phyloP scores from a whole-genome alignment of 2,113 vertebrate species.

The Neolamprologus modestus region DNA sequence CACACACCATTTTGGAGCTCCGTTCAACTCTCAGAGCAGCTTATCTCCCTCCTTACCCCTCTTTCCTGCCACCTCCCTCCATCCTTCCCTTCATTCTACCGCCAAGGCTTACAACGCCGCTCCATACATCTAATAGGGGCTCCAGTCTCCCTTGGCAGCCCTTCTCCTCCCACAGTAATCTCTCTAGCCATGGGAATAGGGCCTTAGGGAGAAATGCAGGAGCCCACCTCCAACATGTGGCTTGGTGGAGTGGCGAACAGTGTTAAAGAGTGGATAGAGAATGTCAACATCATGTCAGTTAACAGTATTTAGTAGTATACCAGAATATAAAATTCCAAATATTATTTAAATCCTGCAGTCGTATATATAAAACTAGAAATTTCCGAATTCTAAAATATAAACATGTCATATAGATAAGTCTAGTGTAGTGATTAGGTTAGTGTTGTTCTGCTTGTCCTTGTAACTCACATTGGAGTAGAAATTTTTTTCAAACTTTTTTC shows the following conservation, averaged over 20 bases:
- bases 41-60: constrained; percentile 54
- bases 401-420: neutral
- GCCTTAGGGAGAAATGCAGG: constrained; percentile 22
- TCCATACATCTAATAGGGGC: constrained; percentile 59
- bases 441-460: neutral
- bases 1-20: constrained; percentile 65
- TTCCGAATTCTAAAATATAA: neutral
- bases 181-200: constrained; percentile 60
- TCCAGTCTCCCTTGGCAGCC: constrained; percentile 53
- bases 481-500: neutral
- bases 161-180: constrained; percentile 70
- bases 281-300: constrained; percentile 48
- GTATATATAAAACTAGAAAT: neutral
- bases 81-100: constrained; percentile 37
- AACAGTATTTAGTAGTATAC: neutral
- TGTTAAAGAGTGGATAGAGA: constrained; percentile 4
- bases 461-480: neutral
- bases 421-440: neutral
- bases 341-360: neutral
- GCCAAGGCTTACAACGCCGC: constrained; percentile 45
- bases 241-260: neutral
- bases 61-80: constrained; percentile 52
- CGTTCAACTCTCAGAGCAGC: constrained; percentile 65
- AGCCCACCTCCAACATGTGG: constrained; percentile 64
- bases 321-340: neutral